Evolutionary conservation across 2,888 invertebrate genomes (phyloP).

Genomic region (Ormyrus nitidulus): DNA sequence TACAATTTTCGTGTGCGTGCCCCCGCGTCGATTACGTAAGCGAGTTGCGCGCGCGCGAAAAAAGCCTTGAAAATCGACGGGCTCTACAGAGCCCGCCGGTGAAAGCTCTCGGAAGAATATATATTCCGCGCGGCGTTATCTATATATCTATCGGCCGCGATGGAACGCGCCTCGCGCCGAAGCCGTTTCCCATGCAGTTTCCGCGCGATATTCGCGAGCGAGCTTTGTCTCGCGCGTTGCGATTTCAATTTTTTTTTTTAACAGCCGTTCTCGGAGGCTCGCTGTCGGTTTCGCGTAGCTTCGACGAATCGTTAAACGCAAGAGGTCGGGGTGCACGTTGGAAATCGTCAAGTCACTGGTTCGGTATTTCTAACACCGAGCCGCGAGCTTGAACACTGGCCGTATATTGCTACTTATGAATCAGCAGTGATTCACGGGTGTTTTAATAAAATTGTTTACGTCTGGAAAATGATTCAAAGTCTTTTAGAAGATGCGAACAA

Average conservation of each 20-base stretch:
- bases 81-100: slow-evolving; percentile 18
- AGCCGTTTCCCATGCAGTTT: too few species aligned
- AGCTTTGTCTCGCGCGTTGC: too few species aligned
- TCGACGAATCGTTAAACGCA: neutral
- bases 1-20: neutral
- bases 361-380: too few species aligned
- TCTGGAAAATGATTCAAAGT: slow-evolving; percentile 2
- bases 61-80: slow-evolving; percentile 51
- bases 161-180: slow-evolving; percentile 35
- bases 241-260: too few species aligned
- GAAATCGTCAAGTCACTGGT: too few species aligned
- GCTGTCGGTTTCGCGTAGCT: neutral
- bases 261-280: too few species aligned
- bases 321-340: too few species aligned
- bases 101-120: slow-evolving; percentile 34
- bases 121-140: slow-evolving; percentile 37
- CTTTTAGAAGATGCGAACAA: neutral
- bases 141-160: slow-evolving; percentile 18
- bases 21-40: slow-evolving; percentile 33
- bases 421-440: slow-evolving; percentile 19
- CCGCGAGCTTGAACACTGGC: too few species aligned
- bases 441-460: slow-evolving; percentile 16
- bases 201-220: too few species aligned
- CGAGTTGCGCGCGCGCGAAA: slow-evolving; percentile 7
- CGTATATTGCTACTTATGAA: slow-evolving; percentile 7